Conservation (phyloP, 2,113 vertebrate genomes). For the Ascaphus truei region DNA sequence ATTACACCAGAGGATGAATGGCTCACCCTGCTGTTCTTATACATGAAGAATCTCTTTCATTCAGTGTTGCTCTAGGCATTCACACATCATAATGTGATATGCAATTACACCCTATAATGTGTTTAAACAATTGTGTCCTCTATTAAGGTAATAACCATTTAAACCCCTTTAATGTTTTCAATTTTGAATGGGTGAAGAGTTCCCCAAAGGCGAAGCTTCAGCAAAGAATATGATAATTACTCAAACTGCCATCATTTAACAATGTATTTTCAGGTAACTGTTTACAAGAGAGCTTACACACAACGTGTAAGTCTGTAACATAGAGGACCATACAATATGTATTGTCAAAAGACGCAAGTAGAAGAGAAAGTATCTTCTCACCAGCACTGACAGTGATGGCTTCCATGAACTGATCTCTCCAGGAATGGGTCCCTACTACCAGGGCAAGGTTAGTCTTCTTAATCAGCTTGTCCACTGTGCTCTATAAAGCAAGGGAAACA, state of each 20-base stretch:
- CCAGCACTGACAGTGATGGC: slow-evolving; percentile 97
- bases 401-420: slow-evolving; percentile 97
- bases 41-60: background rate
- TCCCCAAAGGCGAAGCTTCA: background rate
- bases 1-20: background rate
- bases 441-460: slow-evolving; percentile 96
- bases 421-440: slow-evolving; percentile 96
- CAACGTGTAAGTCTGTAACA: too few relatives aligned
- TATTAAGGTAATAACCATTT: background rate
- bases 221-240: background rate
- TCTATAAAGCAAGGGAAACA: slow-evolving; percentile 66
- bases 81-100: background rate
- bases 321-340: too few relatives aligned
- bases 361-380: slow-evolving; percentile 46
- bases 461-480: slow-evolving; percentile 94
- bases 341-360: background rate
- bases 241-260: background rate
- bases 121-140: too few relatives aligned
- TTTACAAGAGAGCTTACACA: too few relatives aligned
- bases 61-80: background rate
- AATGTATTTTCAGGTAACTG: background rate
- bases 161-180: background rate
- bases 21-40: background rate
- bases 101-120: background rate
- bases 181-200: background rate